Conservation (phyloP, 2,113 vertebrate species). For the Columba livia region DNA sequence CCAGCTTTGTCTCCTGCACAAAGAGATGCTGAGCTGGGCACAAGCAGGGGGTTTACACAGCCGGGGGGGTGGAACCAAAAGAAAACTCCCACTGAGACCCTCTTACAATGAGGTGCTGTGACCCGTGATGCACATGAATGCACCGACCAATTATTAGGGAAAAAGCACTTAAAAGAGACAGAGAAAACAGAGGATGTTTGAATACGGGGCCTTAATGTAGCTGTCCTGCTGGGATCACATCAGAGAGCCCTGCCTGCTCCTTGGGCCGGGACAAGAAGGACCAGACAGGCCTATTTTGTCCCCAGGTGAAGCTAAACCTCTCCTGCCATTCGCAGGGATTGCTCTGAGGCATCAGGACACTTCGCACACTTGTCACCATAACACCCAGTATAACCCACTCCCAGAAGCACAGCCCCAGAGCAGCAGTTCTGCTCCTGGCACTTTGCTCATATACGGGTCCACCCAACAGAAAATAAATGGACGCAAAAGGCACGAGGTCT, state of each 20-base stretch:
- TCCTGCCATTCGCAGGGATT: rapidly evolving
- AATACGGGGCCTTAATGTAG: background rate
- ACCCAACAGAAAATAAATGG: rapidly evolving
- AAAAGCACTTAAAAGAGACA: background rate
- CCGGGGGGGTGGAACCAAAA: background rate
- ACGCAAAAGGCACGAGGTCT: background rate
- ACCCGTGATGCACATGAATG: background rate
- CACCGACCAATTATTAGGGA: background rate
- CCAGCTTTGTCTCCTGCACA: background rate
- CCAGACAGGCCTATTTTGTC: background rate
- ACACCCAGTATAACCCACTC: rapidly evolving
- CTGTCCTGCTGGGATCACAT: background rate
- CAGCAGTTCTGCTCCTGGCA: rapidly evolving
- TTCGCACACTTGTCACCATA: rapidly evolving
- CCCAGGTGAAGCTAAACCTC: background rate
- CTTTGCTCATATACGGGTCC: background rate
- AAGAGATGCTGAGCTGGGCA: background rate
- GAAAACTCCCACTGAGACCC: background rate
- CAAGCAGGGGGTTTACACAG: background rate
- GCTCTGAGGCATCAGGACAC: no score
- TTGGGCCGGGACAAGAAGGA: rapidly evolving
- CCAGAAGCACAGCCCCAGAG: no score
- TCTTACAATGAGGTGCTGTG: background rate
- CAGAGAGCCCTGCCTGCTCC: background rate
- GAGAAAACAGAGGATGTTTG: background rate